Base-by-base conservation (phyloP, 2,888 invertebrate species). In the Meandrusa payeni region DNA sequence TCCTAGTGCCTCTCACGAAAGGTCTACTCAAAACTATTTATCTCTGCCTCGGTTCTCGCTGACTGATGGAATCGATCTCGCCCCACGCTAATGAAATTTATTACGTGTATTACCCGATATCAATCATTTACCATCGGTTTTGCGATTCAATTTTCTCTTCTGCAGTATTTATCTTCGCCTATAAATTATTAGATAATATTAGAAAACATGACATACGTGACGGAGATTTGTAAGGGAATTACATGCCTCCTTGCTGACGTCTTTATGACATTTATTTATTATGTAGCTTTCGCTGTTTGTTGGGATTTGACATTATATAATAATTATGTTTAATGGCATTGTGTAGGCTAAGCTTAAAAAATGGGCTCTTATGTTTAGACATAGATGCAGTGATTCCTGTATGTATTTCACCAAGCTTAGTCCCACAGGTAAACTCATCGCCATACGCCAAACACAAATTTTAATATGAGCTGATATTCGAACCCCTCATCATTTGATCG, bases 81-180 rank as follows among this genome's bases (percentile, higher is more conserved):
- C 26, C 3, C 9, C 37, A 19, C 10, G 26, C 15, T 37, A 43
- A 37, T 43, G 19, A 37, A 43, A 37, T 43, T 43, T 43, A 37
- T 43, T 43, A 37, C 37, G 20, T 43, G 32, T 19, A 43, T 37
- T 37, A 37, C 37, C 24, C 13, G 31, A 15, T 37, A 43, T 43
- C 37, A 43, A 43, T 43, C 37, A 43, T 33, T 12, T 12, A 17
- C 27, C 20, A 29, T 29, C 23, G 29, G 20, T 15, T 2, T 34
- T 10, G 28, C 27, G 31, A 31, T 31, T 42, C 9, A 12, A 23
- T 42, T 43, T 43, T 37, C 43, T 26, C 37, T 37, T 29, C 29
- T 26, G 32, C 24, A 7, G 7, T 31, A 26, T 37, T 37, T 31
- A 36, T 43, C 31, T 31, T 19, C 10, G 13, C 3, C 5, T 5